Evolutionary conservation across 2,797 vertebrate genomes (phyloP), one percentile per base, ranked within the genome.

Genomic region (Coregonus suidteri): DNA sequence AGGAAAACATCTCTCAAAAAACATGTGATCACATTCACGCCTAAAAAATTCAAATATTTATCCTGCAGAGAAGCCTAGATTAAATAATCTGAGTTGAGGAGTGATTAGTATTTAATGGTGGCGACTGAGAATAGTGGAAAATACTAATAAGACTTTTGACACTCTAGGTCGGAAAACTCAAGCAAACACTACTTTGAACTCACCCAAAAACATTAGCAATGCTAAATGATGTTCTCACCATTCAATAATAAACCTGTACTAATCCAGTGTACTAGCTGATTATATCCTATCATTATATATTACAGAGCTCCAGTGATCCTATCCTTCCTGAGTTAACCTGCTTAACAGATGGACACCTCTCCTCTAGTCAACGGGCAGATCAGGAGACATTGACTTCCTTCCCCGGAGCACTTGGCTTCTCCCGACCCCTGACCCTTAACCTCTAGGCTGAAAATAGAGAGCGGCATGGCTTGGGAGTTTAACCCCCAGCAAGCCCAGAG

Each of bases 41-140:
- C 88, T 89, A 81, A 83, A 82, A 88, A 90, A 87, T 79, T 82
- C 77, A 93, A 93, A 93, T 92, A 93, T 93, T 93, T 93, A 91
- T 64, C 84, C 84, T 84, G 83, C 81, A 41, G 77, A 66, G 5
- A 56, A 56, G 54, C 15, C 54, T 16, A 1, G 18, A n/a, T 56
- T 81, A 25, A 79, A 82, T 25, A 87, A 81, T 73, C 77, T 68
- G 85, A 77, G 84, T 84, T 13, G 13, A 66, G 14, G 25, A 66
- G 30, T 30, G 30, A 66, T 34, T 15, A 1, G 59, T 66, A 31
- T 66, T 16, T 31, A 34, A 65, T 5, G 4, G 30, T 16, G 4
- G 30, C 89, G 87, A 84, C 76, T 69, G 67, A 69, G 67, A 41
- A 41, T 15, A 34, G 67, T 18, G 67, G 13, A 34, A 77, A 84